These are phyloP conservation scores for Apodemia mormo DNA, from an alignment of 2,888 invertebrate species.

Conservation along the genomic window DNA sequence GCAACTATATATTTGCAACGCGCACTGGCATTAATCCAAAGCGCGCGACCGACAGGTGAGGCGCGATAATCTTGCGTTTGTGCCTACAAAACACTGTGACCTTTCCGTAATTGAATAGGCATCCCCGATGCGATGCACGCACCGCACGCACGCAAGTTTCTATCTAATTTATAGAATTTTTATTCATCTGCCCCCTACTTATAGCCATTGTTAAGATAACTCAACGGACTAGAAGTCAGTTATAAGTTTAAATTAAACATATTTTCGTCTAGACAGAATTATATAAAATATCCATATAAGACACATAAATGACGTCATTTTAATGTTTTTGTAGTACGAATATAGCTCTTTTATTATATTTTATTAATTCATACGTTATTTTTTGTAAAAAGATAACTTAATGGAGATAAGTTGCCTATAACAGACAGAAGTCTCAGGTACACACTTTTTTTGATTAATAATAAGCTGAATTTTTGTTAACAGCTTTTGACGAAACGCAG, in stretches of 20 bases:
- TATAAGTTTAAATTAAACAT: not conserved
- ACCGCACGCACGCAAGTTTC: constrained; percentile 66
- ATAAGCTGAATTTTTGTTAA: no score
- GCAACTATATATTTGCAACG: constrained; percentile 27
- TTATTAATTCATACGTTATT: no score
- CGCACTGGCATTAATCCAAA: constrained; percentile 40
- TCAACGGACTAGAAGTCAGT: not conserved
- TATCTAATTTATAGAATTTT: constrained; percentile 31
- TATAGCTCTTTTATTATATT: no score
- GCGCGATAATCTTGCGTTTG: constrained; percentile 70
- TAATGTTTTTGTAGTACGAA: no score
- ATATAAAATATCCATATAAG: no score
- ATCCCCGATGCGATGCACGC: constrained; percentile 66
- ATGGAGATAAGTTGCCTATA: no score
- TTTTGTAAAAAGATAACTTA: no score
- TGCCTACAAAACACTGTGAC: constrained; percentile 68
- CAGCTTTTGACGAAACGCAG: no score
- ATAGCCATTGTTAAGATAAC: constrained; percentile 20
- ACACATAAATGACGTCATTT: no score
- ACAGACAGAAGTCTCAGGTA: no score
- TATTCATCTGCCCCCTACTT: constrained; percentile 36
- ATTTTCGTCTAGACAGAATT: no score
- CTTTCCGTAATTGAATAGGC: constrained; percentile 79
- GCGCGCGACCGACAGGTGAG: constrained; percentile 67
- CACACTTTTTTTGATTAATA: no score